Evolutionary conservation across 2,888 invertebrate genomes (phyloP).

Genomic region (Eudemis profundana): DNA sequence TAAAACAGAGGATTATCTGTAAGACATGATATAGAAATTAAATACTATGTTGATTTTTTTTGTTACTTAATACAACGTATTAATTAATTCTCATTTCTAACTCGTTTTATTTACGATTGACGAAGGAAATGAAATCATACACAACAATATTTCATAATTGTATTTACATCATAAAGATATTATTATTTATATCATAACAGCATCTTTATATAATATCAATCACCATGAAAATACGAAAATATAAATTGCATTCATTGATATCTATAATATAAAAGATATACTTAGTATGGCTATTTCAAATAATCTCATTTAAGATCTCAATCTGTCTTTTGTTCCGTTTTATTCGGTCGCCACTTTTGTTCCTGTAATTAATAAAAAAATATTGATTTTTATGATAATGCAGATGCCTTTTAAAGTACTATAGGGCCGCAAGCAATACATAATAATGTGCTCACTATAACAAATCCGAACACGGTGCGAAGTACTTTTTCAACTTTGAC

Average conservation of each 20-base stretch:
- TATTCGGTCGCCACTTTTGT: slow-evolving; percentile 82
- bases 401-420: neutral
- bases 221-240: slow-evolving; percentile 61
- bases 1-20: neutral
- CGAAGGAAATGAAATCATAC: slow-evolving; percentile 51
- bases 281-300: slow-evolving; percentile 51
- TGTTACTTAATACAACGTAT: slow-evolving; percentile 43
- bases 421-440: slow-evolving; percentile 15
- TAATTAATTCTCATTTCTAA: slow-evolving; percentile 9
- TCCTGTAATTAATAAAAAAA: slow-evolving; percentile 69
- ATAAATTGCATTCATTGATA: slow-evolving; percentile 51
- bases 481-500: neutral
- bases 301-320: slow-evolving; percentile 53
- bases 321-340: slow-evolving; percentile 74
- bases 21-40: neutral
- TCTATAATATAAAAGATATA: slow-evolving; percentile 56
- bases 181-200: slow-evolving; percentile 54
- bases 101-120: slow-evolving; percentile 7
- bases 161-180: slow-evolving; percentile 66
- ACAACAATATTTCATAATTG: slow-evolving; percentile 61
- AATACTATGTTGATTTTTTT: slow-evolving; percentile 14
- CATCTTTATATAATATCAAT: slow-evolving; percentile 62
- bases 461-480: neutral
- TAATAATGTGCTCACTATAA: neutral
- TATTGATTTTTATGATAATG: slow-evolving; percentile 9